phyloP scores from a whole-genome alignment of 2,113 vertebrate species.

The Solea solea region DNA sequence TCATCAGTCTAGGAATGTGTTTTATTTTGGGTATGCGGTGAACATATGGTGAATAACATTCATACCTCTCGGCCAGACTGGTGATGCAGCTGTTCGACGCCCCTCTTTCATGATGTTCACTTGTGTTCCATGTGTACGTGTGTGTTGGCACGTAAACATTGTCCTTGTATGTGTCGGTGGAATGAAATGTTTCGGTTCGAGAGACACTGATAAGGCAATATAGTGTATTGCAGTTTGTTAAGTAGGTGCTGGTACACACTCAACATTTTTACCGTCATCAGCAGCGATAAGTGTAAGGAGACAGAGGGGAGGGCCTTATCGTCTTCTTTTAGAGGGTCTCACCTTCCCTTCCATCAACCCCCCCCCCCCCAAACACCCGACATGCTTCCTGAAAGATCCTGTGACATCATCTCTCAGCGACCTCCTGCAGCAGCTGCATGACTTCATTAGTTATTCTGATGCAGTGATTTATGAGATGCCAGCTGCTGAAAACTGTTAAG shows the following conservation, averaged over 20 bases:
- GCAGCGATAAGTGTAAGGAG: conserved; percentile 27
- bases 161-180: conserved; percentile 2
- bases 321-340: conserved; percentile 27
- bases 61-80: conserved; percentile 49
- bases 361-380: neutral
- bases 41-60: conserved; percentile 73
- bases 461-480: conserved; percentile 7
- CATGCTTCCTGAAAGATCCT: conserved; percentile 49
- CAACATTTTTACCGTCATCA: conserved; percentile 42
- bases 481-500: conserved; percentile 9
- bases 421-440: conserved; percentile 52
- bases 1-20: conserved; percentile 60
- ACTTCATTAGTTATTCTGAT: conserved; percentile 54
- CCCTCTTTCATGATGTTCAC: conserved; percentile 53
- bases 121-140: conserved; percentile 31
- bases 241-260: conserved; percentile 47
- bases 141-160: conserved; percentile 11
- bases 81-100: conserved; percentile 72
- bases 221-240: neutral
- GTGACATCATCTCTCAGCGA: conserved; percentile 67
- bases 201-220: conserved; percentile 42
- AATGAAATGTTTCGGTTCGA: conserved; percentile 30
- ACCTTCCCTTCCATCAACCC: neutral
- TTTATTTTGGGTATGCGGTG: conserved; percentile 74
- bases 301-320: conserved; percentile 28